phyloP scores from a whole-genome alignment of 2,797 vertebrate species.

The Sebastolobus alascanus region DNA sequence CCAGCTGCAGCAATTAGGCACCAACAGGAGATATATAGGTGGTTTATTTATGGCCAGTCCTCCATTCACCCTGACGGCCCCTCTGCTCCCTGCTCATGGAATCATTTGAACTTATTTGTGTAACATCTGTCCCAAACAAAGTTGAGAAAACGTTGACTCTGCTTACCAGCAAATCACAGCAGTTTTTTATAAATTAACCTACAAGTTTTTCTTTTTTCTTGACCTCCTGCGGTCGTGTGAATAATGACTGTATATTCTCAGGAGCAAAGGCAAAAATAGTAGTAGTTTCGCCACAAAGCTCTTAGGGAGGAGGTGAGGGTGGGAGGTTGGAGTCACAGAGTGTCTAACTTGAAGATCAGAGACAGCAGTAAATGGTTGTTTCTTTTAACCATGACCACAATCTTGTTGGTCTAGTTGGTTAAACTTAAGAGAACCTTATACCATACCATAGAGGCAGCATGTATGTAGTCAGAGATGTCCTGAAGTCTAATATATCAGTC shows the following conservation, averaged over 20 bases:
- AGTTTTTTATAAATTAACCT: too few relatives aligned
- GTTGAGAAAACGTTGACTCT: neutral
- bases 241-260: neutral
- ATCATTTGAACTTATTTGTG: neutral
- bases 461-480: neutral
- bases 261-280: neutral
- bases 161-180: neutral
- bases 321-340: neutral
- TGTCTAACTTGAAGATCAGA: too few relatives aligned
- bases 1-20: constrained; percentile 43
- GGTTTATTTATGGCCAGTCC: constrained; percentile 44
- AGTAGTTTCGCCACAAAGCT: neutral
- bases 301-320: neutral
- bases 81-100: neutral
- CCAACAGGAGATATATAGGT: constrained; percentile 30
- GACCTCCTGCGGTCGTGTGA: neutral
- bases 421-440: neutral
- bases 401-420: neutral
- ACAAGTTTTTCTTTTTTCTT: neutral
- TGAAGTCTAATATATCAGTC: too few relatives aligned
- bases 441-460: neutral
- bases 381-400: too few relatives aligned
- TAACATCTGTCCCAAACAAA: neutral
- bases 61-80: constrained; percentile 2
- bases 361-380: too few relatives aligned